Evolutionary conservation across 2,888 invertebrate species (phyloP).

Genomic region (Spicauda simplicius): DNA sequence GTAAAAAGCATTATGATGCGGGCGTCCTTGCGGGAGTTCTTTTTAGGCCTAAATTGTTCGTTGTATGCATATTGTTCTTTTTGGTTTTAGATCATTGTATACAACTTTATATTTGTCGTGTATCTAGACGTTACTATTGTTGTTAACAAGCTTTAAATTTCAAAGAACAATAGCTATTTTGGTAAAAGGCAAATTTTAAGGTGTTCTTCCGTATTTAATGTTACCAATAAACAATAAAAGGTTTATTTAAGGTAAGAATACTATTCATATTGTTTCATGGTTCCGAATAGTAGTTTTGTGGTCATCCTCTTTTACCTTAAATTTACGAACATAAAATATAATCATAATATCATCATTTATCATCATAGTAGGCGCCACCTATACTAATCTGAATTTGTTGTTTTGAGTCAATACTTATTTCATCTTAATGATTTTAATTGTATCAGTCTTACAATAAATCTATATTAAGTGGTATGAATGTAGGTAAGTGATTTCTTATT

Average conservation of each 20-base stretch:
- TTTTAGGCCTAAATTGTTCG: slow-evolving; percentile 48
- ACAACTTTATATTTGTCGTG: slow-evolving; percentile 10
- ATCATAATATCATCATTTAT: no score
- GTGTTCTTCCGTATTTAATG: neutral
- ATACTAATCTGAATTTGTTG: no score
- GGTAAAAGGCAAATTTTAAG: neutral
- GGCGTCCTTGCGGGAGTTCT: slow-evolving; percentile 58
- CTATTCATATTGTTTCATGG: neutral
- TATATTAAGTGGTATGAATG: no score
- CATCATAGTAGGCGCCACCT: no score
- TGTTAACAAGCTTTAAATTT: slow-evolving; percentile 1
- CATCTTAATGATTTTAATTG: no score
- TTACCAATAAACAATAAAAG: neutral
- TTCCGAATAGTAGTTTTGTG: neutral
- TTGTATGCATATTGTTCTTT: slow-evolving; percentile 40
- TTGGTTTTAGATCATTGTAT: slow-evolving; percentile 6
- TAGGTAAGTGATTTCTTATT: no score
- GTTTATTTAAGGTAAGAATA: neutral
- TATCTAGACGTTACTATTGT: slow-evolving; percentile 17
- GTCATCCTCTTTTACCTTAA: no score
- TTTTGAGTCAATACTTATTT: no score
- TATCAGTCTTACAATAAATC: no score
- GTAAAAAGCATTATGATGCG: slow-evolving; percentile 59
- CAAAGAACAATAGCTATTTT: neutral
- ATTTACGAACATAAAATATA: no score